These are phyloP conservation scores for Notoglanidium macrostoma DNA, from an alignment of 2,797 vertebrate species.

Conservation along the genomic window DNA sequence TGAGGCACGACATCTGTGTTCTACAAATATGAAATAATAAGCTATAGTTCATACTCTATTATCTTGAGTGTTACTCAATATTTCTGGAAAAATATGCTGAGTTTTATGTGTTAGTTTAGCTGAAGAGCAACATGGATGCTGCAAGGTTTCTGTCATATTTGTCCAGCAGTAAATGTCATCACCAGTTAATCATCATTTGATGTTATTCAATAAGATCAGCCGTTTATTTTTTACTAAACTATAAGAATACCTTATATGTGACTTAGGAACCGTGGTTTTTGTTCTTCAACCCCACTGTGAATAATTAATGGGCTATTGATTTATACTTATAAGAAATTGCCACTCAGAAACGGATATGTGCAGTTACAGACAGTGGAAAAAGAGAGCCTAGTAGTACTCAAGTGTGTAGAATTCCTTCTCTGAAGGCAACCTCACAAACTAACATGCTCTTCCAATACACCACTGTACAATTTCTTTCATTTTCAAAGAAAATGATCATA, in stretches of 20 bases:
- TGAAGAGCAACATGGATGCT: constrained; percentile 8
- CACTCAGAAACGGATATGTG: constrained; percentile 23
- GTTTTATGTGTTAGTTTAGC: constrained; percentile 24
- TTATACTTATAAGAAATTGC: constrained; percentile 36
- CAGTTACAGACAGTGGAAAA: constrained; percentile 31
- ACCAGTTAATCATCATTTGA: constrained; percentile 7
- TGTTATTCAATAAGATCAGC: constrained; percentile 25
- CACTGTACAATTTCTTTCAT: constrained; percentile 71
- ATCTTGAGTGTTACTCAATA: constrained; percentile 22
- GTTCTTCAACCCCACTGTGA: constrained; percentile 57
- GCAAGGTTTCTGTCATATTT: constrained; percentile 36
- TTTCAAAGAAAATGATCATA: constrained; percentile 73
- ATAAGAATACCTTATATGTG: constrained; percentile 44
- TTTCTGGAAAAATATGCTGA: neutral
- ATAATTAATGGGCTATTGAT: constrained; percentile 50
- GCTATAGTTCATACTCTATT: neutral
- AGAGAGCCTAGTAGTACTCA: constrained; percentile 36
- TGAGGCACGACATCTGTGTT: neutral
- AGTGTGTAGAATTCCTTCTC: constrained; percentile 63
- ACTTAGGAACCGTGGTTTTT: constrained; percentile 46
- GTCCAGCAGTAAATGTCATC: constrained; percentile 27
- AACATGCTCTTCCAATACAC: constrained; percentile 76
- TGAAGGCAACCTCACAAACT: constrained; percentile 63
- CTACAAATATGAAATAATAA: constrained; percentile 7
- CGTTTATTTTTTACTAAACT: constrained; percentile 34